A percentile compares a stretch with the other conserved stretches of the same genome.
phyloP scores from a whole-genome alignment of 53 echinoderm and acorn worm species.

The Paracentrotus lividus region DNA sequence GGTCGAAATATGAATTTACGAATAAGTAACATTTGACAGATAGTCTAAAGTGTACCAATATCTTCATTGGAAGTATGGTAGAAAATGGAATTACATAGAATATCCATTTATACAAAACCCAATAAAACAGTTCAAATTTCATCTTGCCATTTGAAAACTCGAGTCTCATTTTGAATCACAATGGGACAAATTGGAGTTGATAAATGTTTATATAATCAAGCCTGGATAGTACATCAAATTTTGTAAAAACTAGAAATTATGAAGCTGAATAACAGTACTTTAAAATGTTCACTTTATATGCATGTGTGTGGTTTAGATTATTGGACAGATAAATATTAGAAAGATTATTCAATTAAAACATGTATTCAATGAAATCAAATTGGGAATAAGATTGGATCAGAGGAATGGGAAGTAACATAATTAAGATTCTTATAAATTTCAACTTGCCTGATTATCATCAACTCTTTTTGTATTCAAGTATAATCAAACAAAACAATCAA shows the following conservation, averaged over 20 bases:
- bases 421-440: too few relatives aligned
- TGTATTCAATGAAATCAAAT: not conserved
- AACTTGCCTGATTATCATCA: too few relatives aligned
- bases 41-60: too few relatives aligned
- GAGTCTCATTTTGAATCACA: not conserved
- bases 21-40: too few relatives aligned
- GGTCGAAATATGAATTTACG: not conserved
- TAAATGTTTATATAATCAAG: not conserved
- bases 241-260: not conserved
- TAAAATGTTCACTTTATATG: not conserved
- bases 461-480: too few relatives aligned
- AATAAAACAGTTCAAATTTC: not conserved
- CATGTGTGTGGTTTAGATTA: slow-evolving; percentile 10
- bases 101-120: not conserved
- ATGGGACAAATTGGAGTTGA: not conserved
- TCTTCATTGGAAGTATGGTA: too few relatives aligned
- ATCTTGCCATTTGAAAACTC: slow-evolving; percentile 10
- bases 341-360: not conserved
- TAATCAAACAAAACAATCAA: too few relatives aligned
- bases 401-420: too few relatives aligned
- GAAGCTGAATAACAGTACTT: slow-evolving; percentile 27
- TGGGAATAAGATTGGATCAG: not conserved
- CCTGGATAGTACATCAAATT: not conserved
- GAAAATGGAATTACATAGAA: too few relatives aligned
- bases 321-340: not conserved